phyloP scores from a whole-genome alignment of 2,113 vertebrate genomes.

The Pica pica region DNA sequence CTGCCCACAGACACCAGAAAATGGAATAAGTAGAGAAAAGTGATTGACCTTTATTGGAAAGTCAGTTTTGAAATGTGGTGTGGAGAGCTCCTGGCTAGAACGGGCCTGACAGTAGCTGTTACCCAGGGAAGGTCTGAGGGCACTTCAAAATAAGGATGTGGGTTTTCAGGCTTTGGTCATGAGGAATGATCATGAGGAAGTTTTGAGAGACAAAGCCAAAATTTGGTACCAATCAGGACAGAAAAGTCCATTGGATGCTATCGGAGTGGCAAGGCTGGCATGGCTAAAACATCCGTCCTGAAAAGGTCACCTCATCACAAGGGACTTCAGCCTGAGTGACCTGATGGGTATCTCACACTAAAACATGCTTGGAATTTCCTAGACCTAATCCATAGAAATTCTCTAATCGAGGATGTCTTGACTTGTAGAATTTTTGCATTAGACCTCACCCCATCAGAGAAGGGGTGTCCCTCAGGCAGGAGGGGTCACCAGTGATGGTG shows the following conservation, averaged over 20 bases:
- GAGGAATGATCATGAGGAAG: not conserved
- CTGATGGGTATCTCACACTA: not conserved
- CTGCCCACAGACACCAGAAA: not conserved
- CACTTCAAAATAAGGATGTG: not conserved
- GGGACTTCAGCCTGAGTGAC: not conserved
- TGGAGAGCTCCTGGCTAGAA: not conserved
- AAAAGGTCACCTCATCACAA: not conserved
- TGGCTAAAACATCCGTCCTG: fast-evolving
- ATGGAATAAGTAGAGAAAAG: not conserved
- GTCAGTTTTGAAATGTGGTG: not conserved
- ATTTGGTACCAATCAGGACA: not conserved
- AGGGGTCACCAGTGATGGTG: not conserved
- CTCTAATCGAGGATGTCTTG: not conserved
- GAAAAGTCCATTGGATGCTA: not conserved
- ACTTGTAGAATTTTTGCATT: not conserved
- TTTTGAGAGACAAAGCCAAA: not conserved
- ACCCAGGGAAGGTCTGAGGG: not conserved
- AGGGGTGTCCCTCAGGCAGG: not conserved
- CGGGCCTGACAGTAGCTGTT: fast-evolving
- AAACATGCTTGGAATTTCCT: not conserved
- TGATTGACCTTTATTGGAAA: not conserved
- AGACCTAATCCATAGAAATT: not conserved
- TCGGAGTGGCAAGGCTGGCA: fast-evolving
- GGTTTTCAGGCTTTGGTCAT: not conserved
- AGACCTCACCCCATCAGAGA: fast-evolving